Evolutionary conservation across 1,140 invertebrate species (phyloP).

Genomic region (Drosophila watanabei): DNA sequence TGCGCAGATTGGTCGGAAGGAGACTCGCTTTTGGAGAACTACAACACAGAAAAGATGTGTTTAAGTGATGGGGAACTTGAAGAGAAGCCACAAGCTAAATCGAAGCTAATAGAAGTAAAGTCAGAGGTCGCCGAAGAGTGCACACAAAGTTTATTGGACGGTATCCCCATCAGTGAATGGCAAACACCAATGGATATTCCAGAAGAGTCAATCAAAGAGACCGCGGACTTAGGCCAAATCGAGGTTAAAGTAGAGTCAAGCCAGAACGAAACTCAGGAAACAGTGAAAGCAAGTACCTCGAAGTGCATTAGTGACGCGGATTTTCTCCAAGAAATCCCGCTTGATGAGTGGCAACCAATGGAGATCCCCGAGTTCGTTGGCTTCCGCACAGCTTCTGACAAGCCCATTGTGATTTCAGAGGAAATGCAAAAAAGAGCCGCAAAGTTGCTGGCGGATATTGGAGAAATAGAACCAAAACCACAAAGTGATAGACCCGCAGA

Average conservation of each 20-base stretch:
- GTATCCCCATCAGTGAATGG: conserved; percentile 48
- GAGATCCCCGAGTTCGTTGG: no score
- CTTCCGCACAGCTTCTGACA: no score
- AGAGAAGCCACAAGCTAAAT: background rate
- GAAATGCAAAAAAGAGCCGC: conserved; percentile 11
- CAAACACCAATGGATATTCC: conserved; percentile 41
- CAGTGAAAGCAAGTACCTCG: background rate
- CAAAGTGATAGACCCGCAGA: background rate
- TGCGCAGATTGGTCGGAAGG: no score
- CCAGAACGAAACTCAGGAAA: background rate
- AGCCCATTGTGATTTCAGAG: no score
- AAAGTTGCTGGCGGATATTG: conserved; percentile 34
- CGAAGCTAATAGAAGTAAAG: background rate
- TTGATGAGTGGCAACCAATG: no score
- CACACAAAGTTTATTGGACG: conserved; percentile 8
- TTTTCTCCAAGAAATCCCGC: no score
- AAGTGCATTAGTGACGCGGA: conserved; percentile 8
- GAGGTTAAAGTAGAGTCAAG: conserved; percentile 2
- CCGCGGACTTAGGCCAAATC: background rate
- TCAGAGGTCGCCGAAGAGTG: background rate
- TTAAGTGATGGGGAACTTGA: background rate
- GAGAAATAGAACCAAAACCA: background rate
- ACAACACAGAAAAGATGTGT: conserved; percentile 7
- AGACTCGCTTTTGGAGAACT: no score
- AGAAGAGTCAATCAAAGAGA: no score